These are phyloP conservation scores for Pasiphila rectangulata DNA, from an alignment of 2,888 invertebrate genomes.

Conservation along the genomic window DNA sequence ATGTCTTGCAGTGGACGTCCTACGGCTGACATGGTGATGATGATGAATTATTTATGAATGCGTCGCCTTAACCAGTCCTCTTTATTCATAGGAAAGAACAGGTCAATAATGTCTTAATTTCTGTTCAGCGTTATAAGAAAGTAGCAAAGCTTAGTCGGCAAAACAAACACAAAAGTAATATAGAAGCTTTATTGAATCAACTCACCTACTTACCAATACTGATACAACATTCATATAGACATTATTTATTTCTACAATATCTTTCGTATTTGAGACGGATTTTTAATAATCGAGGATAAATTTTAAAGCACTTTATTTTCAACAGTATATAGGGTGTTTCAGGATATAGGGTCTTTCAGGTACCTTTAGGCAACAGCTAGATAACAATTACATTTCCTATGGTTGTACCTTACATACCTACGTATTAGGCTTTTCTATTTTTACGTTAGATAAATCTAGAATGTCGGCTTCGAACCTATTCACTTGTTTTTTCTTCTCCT, in stretches of 20 bases:
- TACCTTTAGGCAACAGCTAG: conserved; percentile 3
- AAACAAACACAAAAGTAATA: conserved; percentile 5
- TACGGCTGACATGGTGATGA: too few relatives aligned
- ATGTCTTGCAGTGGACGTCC: too few relatives aligned
- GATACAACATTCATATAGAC: conserved; percentile 2
- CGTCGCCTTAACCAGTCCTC: too few relatives aligned
- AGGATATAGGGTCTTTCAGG: conserved; percentile 13
- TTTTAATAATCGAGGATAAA: conserved; percentile 9
- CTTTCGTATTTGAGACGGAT: conserved; percentile 35
- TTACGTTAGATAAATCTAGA: too few relatives aligned
- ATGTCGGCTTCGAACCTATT: too few relatives aligned
- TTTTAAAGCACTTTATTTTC: conserved; percentile 18
- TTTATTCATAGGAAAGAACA: too few relatives aligned
- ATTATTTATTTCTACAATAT: conserved; percentile 2
- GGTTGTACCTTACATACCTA: background rate
- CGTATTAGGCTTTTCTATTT: too few relatives aligned
- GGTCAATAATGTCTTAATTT: too few relatives aligned
- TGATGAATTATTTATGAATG: too few relatives aligned
- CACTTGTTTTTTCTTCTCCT: too few relatives aligned
- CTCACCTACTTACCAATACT: conserved; percentile 14
- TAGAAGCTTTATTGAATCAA: conserved; percentile 22
- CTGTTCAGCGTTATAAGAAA: too few relatives aligned
- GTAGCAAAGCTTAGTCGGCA: too few relatives aligned
- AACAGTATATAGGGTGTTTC: conserved; percentile 8
- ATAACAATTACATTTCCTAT: background rate